Evolutionary conservation across 2,888 invertebrate species (phyloP).

Genomic region (Caenorhabditis imperialis): DNA sequence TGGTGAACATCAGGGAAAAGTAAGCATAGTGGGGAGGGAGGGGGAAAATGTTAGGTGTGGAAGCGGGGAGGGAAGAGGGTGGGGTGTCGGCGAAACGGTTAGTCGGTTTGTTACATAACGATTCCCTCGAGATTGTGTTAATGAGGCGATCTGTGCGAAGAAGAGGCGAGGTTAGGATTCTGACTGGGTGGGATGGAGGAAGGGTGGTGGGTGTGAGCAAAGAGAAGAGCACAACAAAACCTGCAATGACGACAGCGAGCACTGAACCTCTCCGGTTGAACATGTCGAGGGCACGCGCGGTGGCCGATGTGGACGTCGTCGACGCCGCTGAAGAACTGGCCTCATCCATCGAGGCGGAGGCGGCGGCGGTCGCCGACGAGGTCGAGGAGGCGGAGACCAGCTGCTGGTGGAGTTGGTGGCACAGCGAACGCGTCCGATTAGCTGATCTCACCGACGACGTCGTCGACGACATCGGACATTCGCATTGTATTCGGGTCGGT

Average conservation of each 20-base stretch:
- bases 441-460: slow-evolving; percentile 53
- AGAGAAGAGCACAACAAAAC: slow-evolving; percentile 57
- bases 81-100: too few relatives aligned
- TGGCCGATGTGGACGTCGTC: slow-evolving; percentile 55
- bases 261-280: slow-evolving; percentile 71
- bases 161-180: too few relatives aligned
- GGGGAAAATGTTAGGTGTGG: too few relatives aligned
- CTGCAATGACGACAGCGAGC: slow-evolving; percentile 70
- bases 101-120: too few relatives aligned
- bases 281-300: slow-evolving; percentile 68
- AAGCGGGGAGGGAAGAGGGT: too few relatives aligned
- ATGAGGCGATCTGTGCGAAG: too few relatives aligned
- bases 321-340: slow-evolving; percentile 11
- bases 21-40: too few relatives aligned
- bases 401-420: slow-evolving; percentile 40
- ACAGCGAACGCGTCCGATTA: slow-evolving; percentile 55
- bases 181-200: slow-evolving; percentile 5
- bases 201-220: slow-evolving; percentile 41
- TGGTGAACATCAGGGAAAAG: too few relatives aligned
- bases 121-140: too few relatives aligned
- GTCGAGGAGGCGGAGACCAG: slow-evolving; percentile 11
- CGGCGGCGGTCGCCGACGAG: slow-evolving; percentile 22
- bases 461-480: slow-evolving; percentile 55
- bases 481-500: slow-evolving; percentile 24
- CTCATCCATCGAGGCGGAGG: slow-evolving; percentile 39